Conservation (phyloP, 2,797 vertebrate species). For the Ceyx erithaca region DNA sequence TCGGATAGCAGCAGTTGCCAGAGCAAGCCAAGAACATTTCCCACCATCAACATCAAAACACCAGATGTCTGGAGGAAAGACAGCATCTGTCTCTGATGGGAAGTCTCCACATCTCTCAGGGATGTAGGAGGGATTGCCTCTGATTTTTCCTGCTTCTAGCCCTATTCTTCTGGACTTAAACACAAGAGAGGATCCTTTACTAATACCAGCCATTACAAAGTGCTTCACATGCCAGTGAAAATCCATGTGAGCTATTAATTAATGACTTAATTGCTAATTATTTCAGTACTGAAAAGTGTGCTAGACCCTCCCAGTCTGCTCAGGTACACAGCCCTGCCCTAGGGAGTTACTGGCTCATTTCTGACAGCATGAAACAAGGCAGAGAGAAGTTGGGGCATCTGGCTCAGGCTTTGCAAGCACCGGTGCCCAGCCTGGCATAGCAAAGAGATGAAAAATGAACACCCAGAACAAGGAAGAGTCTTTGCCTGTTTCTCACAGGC, state of each 20-base stretch:
- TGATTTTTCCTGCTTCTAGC: not conserved
- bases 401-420: not conserved
- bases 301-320: conserved; percentile 3
- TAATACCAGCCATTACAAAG: not conserved
- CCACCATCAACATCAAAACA: conserved; percentile 36
- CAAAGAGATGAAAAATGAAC: not conserved
- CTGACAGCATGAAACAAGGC: not conserved
- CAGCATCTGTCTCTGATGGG: not conserved
- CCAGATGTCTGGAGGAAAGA: conserved; percentile 36
- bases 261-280: conserved; percentile 40
- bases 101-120: not conserved
- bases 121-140: not conserved
- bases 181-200: not conserved
- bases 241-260: conserved; percentile 21
- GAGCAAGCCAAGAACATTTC: conserved; percentile 57
- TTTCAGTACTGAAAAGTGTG: conserved; percentile 33
- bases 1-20: not conserved
- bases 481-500: not conserved
- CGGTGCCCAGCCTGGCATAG: not conserved
- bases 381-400: not conserved
- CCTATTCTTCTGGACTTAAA: not conserved
- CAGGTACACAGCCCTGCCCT: conserved; percentile 33
- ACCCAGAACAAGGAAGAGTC: not conserved
- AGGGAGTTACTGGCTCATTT: conserved; percentile 6
- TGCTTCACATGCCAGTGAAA: not conserved